Evolutionary conservation across 2,113 vertebrate species (phyloP), one percentile per base, ranked within the genome.

Genomic region (Calyptomena viridis): DNA sequence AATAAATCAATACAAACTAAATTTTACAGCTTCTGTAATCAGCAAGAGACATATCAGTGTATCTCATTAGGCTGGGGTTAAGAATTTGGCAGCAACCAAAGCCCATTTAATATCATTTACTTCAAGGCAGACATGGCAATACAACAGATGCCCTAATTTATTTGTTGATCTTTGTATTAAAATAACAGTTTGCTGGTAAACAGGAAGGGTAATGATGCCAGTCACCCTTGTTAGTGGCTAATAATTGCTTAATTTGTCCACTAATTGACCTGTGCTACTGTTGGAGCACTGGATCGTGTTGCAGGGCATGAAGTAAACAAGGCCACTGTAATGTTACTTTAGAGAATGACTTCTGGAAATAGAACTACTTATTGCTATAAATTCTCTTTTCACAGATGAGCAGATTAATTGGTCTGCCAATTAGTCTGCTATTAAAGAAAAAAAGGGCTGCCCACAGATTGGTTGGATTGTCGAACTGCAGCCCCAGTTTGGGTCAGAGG

Each of bases 191-290:
- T 98, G 97, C 98, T 98, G 97, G 98, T 98, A 98, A 98, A 98
- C 97, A 98, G 97, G 97, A 97, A 98, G 97, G 97, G 97, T 98
- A 98, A 98, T 98, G 98, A 98, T 98, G 97, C 97, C 98, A 98
- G 98, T 97, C 95, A 93, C 98, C 98, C 98, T 99, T 98, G 98
- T 99, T 99, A 99, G 96, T 96, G 91, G 91, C 98, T 98, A 99
- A 99, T 98, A 98, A 98, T 98, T 98, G 97, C 97, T 98, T 98
- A 98, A 98, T 98, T 98, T 98, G 98, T 98, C 98, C 98, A 98
- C 97, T 98, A 98, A 98, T 98, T 98, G 98, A 99, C 98, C 98
- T 97, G 95, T 93, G 98, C 97, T 98, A 98, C 97, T 84, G 8
- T 93, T 92, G 97, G 94, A 87, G 96, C 96, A 90, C 94, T 98